These are phyloP conservation scores for Steromphala cineraria DNA, from an alignment of 2,888 invertebrate genomes.

Conservation along the genomic window DNA sequence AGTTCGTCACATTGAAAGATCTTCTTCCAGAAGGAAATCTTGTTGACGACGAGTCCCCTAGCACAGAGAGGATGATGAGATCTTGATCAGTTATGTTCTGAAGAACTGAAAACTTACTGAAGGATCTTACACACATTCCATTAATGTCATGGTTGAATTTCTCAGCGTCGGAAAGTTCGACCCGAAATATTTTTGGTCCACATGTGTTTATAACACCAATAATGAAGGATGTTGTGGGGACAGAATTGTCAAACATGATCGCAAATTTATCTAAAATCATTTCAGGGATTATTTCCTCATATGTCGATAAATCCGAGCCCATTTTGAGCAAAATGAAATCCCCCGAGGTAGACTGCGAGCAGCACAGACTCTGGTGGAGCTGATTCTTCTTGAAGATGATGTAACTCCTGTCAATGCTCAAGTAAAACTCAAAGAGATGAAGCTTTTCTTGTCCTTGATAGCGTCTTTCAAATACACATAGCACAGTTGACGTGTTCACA, in stretches of 20 bases:
- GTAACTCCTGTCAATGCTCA: neutral
- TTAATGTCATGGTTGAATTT: neutral
- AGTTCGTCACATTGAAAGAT: neutral
- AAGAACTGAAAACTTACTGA: neutral
- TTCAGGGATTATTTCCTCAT: neutral
- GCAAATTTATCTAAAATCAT: neutral
- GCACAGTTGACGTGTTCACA: neutral
- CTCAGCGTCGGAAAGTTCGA: neutral
- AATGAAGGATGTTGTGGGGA: neutral
- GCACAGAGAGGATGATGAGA: neutral
- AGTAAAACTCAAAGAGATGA: constrained; percentile 2
- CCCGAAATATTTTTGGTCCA: neutral
- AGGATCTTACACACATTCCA: neutral
- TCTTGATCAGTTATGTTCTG: neutral
- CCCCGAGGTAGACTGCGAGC: neutral
- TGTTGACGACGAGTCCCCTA: neutral
- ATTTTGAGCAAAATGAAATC: neutral
- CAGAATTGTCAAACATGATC: neutral
- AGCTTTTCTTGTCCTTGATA: neutral
- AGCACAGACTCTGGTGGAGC: neutral
- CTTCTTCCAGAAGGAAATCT: neutral
- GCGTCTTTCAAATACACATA: neutral
- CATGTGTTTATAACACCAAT: neutral
- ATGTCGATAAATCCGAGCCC: neutral
- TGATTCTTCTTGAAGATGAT: constrained; percentile 1